Conservation (phyloP, 2,888 invertebrate genomes). For the Melipona bicolor region DNA sequence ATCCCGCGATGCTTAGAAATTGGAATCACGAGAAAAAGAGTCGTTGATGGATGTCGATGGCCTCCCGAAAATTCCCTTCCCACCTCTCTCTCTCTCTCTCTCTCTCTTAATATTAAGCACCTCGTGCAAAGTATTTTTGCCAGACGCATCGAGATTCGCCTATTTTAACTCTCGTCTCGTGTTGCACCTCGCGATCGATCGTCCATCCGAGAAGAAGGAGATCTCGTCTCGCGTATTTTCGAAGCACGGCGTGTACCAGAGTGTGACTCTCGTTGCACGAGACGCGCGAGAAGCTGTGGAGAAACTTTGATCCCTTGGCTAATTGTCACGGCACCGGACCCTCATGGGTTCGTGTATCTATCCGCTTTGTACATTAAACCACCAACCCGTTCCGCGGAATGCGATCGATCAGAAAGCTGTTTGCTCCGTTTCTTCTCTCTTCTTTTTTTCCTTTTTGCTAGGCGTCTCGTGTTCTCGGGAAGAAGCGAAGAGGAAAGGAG, state of each 20-base stretch:
- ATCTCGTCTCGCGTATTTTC: slow-evolving; percentile 6
- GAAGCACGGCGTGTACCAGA: background rate
- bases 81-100: background rate
- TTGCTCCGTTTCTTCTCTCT: slow-evolving; percentile 37
- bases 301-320: background rate
- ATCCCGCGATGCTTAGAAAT: slow-evolving; percentile 21
- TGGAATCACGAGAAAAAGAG: slow-evolving; percentile 7
- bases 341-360: background rate
- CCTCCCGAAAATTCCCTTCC: background rate
- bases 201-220: background rate
- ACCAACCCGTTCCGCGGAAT: slow-evolving; percentile 37
- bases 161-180: background rate
- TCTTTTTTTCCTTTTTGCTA: background rate
- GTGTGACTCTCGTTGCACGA: background rate
- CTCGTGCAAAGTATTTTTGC: background rate
- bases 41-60: slow-evolving; percentile 5
- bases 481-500: background rate
- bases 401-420: slow-evolving; percentile 60
- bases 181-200: slow-evolving; percentile 21
- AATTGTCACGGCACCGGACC: slow-evolving; percentile 22
- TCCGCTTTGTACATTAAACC: slow-evolving; percentile 33
- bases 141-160: background rate
- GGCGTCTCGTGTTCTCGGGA: background rate
- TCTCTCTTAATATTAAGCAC: slow-evolving; percentile 10
- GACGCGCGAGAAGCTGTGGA: too few relatives aligned